phyloP scores from a whole-genome alignment of 1,140 invertebrate genomes.

The Brachionus asplanchnoidis region DNA sequence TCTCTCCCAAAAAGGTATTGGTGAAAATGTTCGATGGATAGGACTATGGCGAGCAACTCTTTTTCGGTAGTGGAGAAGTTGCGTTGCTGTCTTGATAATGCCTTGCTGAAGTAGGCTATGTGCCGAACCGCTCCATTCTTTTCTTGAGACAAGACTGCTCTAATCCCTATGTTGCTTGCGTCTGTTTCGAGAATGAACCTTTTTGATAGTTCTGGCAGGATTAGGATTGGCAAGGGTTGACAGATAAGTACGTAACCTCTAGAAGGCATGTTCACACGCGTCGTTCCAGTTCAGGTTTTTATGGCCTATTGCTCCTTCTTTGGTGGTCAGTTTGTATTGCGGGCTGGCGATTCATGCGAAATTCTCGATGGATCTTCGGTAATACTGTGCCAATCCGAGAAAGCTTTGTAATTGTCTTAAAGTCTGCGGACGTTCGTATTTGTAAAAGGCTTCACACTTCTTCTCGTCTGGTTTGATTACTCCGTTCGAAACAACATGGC shows the following conservation, averaged over 20 bases:
- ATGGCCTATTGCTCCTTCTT: constrained; percentile 14
- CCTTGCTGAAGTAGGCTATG: background rate
- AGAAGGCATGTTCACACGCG: constrained; percentile 41
- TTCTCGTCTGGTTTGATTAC: too few relatives aligned
- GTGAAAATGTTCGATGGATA: constrained; percentile 53
- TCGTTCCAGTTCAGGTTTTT: background rate
- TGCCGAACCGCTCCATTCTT: background rate
- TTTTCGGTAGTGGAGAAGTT: constrained; percentile 49
- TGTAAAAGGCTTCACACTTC: too few relatives aligned
- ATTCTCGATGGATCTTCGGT: constrained; percentile 42
- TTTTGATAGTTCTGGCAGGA: constrained; percentile 13
- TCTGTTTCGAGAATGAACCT: too few relatives aligned
- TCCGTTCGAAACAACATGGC: too few relatives aligned
- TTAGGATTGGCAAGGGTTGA: too few relatives aligned
- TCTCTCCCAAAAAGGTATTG: constrained; percentile 55
- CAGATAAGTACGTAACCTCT: constrained; percentile 40
- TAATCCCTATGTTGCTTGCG: constrained; percentile 42
- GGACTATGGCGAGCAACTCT: constrained; percentile 56
- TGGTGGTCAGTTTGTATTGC: constrained; percentile 42
- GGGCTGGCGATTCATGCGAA: constrained; percentile 42
- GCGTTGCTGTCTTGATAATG: background rate
- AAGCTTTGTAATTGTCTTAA: too few relatives aligned
- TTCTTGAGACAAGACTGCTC: constrained; percentile 42
- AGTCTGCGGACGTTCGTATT: too few relatives aligned
- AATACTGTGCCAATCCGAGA: constrained; percentile 42